Evolutionary conservation across 2,113 vertebrate genomes (phyloP), one percentile per base, ranked within the genome.

Genomic region (Psittacus erithacus): DNA sequence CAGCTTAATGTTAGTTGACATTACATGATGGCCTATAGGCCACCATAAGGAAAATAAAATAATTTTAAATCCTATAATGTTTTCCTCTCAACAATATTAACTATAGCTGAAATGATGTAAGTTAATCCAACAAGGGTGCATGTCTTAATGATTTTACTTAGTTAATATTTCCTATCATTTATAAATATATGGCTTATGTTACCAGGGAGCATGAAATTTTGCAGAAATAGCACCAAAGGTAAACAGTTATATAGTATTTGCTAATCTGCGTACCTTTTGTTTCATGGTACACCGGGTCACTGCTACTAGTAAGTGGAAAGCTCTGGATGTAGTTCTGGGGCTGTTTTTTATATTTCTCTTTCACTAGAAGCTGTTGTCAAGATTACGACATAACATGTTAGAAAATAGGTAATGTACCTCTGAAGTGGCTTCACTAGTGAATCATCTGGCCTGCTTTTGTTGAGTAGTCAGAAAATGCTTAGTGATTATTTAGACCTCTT

Each of bases 21-120:
- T 39, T 33, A 44, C 31, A 4, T 1, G 1, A 49, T 41, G 60
- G 31, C n/a, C 17, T 0, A 0, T 52, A 78, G 50, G 3, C 15
- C 11, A 43, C 57, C 20, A 2, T 81, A 43, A 84, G 14, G n/a
- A 65, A 71, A 49, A 41, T 18, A 47, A 67, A 63, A 20, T 23
- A 11, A 46, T 10, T 49, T 65, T 2, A 57, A 86, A 65, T 43
- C 20, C 55, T 53, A 2, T 41, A 2, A 6, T 8, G 6, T 60
- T 73, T 90, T 62, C 3, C 9, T 89, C 19, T 52, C 28, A 23
- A 17, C 28, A 52, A 5, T 41, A 67, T 53, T 59, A 80, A 62
- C 18, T 50, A 23, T 43, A 64, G 18, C 22, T 47, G 41, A 38
- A 80, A 70, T 53, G 6, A 19, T 47, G 68, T 18, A 38, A 41